A percentile compares a stretch with the other conserved stretches of the same genome.
Evolutionary conservation across 2,797 vertebrate species (phyloP).

Genomic region (Anguilla anguilla): DNA sequence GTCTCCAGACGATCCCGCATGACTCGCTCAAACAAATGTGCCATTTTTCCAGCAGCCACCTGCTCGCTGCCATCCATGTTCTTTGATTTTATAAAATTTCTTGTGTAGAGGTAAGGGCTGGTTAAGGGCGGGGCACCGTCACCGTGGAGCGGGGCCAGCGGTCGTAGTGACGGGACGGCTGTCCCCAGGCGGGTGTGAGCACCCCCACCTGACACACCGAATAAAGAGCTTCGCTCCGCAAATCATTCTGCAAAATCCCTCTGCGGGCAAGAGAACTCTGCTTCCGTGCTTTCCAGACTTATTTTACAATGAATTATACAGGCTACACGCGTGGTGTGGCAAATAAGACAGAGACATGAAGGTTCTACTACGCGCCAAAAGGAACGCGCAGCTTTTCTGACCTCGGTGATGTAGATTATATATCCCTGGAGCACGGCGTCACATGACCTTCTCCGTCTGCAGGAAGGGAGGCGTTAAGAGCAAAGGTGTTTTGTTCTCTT

Average conservation of each 20-base stretch:
- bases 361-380: not conserved
- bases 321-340: not conserved
- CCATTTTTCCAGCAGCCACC: conserved; percentile 73
- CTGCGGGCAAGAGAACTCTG: not conserved
- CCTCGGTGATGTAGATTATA: not conserved
- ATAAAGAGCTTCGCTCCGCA: conserved; percentile 5
- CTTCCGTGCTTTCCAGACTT: not conserved
- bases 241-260: not conserved
- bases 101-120: too few relatives aligned
- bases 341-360: not conserved
- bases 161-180: conserved; percentile 15
- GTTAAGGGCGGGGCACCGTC: conserved; percentile 11
- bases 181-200: conserved; percentile 11
- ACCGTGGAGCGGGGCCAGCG: not conserved
- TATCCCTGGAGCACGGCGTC: not conserved
- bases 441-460: not conserved
- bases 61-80: conserved; percentile 52
- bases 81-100: not conserved
- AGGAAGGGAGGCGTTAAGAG: not conserved
- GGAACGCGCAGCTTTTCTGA: not conserved
- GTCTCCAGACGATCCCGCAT: conserved; percentile 69
- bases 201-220: not conserved
- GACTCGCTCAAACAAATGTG: conserved; percentile 66
- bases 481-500: not conserved
- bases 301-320: not conserved